These are phyloP conservation scores for Scaptomyza polygonia DNA, from an alignment of 2,888 invertebrate genomes.

Conservation along the genomic window DNA sequence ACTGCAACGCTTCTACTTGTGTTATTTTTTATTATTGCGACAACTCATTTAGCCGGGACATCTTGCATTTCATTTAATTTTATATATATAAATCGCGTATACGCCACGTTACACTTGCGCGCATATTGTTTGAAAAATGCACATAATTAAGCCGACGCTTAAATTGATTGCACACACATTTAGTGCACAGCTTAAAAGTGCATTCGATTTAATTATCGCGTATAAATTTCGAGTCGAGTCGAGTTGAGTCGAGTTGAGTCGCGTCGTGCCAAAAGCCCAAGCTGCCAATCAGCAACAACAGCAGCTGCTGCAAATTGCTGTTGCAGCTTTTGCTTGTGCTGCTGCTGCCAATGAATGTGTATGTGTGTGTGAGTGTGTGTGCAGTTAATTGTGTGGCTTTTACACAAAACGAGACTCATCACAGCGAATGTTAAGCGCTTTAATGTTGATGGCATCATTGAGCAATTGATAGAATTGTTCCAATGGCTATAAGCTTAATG, in stretches of 20 bases:
- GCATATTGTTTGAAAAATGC: conserved; percentile 45
- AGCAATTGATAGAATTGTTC: conserved; percentile 19
- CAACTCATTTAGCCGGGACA: conserved; percentile 5
- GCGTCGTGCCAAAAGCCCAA: conserved; percentile 30
- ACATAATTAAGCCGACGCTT: conserved; percentile 62
- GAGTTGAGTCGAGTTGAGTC: conserved; percentile 16
- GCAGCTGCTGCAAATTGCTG: conserved; percentile 16
- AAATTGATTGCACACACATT: conserved; percentile 70
- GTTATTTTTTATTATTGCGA: too few species aligned
- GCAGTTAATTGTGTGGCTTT: conserved; percentile 69
- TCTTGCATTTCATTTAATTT: too few species aligned
- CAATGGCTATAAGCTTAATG: conserved; percentile 1
- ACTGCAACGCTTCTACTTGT: too few species aligned
- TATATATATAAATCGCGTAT: conserved; percentile 18
- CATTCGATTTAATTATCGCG: conserved; percentile 77
- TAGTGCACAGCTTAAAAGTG: conserved; percentile 76
- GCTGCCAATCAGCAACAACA: conserved; percentile 40
- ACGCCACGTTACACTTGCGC: conserved; percentile 28
- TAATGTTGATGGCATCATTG: conserved; percentile 43
- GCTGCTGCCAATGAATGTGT: not conserved
- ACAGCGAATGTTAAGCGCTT: conserved; percentile 44
- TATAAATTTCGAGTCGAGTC: conserved; percentile 62
- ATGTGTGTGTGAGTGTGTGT: conserved; percentile 24
- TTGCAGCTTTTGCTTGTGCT: conserved; percentile 6
- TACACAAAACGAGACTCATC: conserved; percentile 24